A percentile compares a stretch with the other conserved stretches of the same genome.
Evolutionary conservation across 2,888 invertebrate species (phyloP).

Genomic region (Ichneumoninae sp.): DNA sequence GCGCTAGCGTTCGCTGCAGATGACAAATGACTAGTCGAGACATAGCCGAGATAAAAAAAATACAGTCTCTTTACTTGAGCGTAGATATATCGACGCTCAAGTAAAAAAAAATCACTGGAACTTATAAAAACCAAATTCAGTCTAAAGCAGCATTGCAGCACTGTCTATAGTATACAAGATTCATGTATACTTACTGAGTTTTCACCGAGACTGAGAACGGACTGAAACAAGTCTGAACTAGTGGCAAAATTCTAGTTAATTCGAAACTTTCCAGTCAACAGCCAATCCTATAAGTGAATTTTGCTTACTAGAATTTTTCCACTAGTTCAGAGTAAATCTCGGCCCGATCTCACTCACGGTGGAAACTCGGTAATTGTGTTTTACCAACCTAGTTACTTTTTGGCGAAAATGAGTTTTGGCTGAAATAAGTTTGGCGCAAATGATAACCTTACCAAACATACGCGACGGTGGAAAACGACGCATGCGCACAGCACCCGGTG

Average conservation of each 20-base stretch:
- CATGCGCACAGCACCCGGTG: slow-evolving; percentile 72
- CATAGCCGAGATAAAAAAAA: neutral
- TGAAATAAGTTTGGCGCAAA: neutral
- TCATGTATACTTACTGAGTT: neutral
- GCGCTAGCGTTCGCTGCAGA: neutral
- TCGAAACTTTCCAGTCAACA: too few relatives aligned
- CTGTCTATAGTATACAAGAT: neutral
- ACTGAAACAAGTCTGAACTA: too few relatives aligned
- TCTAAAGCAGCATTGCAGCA: too few relatives aligned
- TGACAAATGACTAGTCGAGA: neutral
- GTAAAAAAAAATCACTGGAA: neutral
- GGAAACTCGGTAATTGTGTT: too few relatives aligned
- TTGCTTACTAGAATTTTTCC: too few relatives aligned
- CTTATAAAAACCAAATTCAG: neutral
- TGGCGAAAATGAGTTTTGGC: too few relatives aligned
- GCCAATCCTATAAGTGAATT: too few relatives aligned
- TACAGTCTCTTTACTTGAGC: neutral
- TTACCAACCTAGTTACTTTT: too few relatives aligned
- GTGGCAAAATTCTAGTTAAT: too few relatives aligned
- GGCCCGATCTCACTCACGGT: too few relatives aligned
- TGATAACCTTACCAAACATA: slow-evolving; percentile 4
- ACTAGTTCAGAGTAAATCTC: too few relatives aligned
- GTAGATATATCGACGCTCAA: neutral
- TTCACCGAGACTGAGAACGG: too few relatives aligned
- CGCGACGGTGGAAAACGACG: slow-evolving; percentile 48